Conservation (phyloP, 2,797 vertebrate genomes). For the Merluccius polli region DNA sequence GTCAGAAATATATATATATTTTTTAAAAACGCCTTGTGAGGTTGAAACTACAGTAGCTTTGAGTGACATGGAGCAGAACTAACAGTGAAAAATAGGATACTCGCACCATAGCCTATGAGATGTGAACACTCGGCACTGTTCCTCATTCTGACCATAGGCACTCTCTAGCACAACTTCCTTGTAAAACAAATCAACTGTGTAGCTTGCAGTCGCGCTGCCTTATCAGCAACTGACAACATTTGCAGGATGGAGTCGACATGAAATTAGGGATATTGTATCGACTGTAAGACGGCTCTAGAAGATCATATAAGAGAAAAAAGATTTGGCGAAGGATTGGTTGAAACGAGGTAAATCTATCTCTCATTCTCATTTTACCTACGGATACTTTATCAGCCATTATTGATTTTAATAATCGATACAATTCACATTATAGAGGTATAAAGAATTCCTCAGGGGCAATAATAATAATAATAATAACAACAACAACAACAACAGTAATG, state of each 20-base stretch:
- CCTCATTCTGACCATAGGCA: background rate
- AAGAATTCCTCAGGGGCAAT: background rate
- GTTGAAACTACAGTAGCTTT: background rate
- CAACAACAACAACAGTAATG: background rate
- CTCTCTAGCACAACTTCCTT: background rate
- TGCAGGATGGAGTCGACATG: background rate
- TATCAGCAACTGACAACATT: no score
- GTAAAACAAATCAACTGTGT: background rate
- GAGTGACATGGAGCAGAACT: background rate
- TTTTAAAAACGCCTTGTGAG: no score
- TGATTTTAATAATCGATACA: background rate
- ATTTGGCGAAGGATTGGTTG: background rate
- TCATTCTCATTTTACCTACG: background rate
- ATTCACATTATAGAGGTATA: background rate
- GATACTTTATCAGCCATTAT: background rate
- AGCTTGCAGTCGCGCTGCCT: no score
- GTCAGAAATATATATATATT: no score
- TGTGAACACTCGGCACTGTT: background rate
- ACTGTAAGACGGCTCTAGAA: background rate
- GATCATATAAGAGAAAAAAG: background rate
- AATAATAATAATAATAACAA: no score
- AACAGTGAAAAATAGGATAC: background rate
- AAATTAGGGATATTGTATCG: background rate
- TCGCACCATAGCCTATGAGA: background rate
- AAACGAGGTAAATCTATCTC: background rate